Base-by-base conservation (phyloP, 2,797 vertebrate genomes). In the Pseudopleuronectes americanus region DNA sequence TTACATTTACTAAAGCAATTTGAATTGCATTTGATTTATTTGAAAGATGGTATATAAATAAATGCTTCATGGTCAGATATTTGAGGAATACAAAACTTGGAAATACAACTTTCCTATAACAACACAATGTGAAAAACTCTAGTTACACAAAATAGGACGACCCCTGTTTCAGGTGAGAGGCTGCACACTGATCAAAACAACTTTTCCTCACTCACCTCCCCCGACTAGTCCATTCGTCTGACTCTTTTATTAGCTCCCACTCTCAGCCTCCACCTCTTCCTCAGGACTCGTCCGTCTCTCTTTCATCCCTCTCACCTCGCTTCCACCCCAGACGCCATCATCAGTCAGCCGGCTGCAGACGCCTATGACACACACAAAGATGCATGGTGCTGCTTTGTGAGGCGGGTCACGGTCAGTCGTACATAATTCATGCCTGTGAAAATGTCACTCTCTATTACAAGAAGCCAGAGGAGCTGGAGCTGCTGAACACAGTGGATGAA, bases 281-380 rank as follows among this genome's bases (percentile, higher is more conserved):
- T 60, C 36, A 48, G 73, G 74, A 82, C 47, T 23, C 10, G 10
- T 71, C 66, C 33, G 48, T 69, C 74, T 79, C 81, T 69, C 80
- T 83, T 86, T 85, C 57, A 89, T 87, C 72, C 71, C 61, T 60
- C 70, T 43, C 75, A 60, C 78, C 76, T 72, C 38, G 13, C 68
- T 78, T 71, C 49, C 70, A 79, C 36, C 56, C 51, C 75, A 56
- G 59, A 58, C 2, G 13, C 51, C 68, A 68, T 84, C 78, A 89
- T 79, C 56, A 66, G 51, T 77, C 70, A 79, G 36, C 36, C 13
- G 36, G 62, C 53, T 68, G 54, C 16, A 55, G 72, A 60, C 28
- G 26, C 70, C 76, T 74, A 58, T 69, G 77, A 79, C 65, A 87
- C 14, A 43, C 63, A 74, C 70, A 51, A 13, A 85, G 87, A 89